Evolutionary conservation across 2,113 vertebrate genomes (phyloP), one percentile per base, ranked within the genome.

Genomic region (Salminus brasiliensis): DNA sequence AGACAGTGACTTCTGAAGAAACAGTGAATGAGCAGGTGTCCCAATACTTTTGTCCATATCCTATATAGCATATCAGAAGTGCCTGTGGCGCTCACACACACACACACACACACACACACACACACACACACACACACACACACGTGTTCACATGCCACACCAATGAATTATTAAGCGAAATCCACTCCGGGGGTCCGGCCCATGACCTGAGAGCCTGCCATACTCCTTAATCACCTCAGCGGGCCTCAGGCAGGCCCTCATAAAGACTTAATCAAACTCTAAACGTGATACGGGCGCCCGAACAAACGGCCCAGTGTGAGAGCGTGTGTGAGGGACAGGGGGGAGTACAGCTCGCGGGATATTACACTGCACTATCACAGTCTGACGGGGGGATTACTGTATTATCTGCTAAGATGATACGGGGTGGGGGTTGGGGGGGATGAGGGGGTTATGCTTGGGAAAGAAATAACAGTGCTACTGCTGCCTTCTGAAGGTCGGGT

Each of bases 111-210:
- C n/a, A n/a, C n/a, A 49, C 45, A 49, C 45, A 8, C 21, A 8
- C 13, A 3, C 0, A 63, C 29, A 63, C 60, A 18, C 29, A 3
- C 9, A 5, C n/a, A n/a, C n/a, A n/a, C 13, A 3, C 0, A 63
- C 29, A 63, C 60, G 7, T 15, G 4, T 25, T 25, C 52, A 21
- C 52, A n/a, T 16, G 5, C n/a, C 23, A 3, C 1, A 10, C 25
- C 34, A 6, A 63, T 63, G 29, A 63, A 63, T 63, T 16, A 63
- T 63, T 63, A 16, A 63, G 60, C 21, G 60, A 63, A 63, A 63
- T 32, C 6, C 30, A 63, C 29, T 16, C 29, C 16, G 29, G 23
- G 52, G n/a, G 52, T 9, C 23, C 4, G 52, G 52, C n/a, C n/a
- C 21, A 8, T 63, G 27, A 30, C 60, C 60, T 30, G 60, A 30